Conservation (phyloP, 2,797 vertebrate genomes). For the Acanthurus leucopareius region DNA sequence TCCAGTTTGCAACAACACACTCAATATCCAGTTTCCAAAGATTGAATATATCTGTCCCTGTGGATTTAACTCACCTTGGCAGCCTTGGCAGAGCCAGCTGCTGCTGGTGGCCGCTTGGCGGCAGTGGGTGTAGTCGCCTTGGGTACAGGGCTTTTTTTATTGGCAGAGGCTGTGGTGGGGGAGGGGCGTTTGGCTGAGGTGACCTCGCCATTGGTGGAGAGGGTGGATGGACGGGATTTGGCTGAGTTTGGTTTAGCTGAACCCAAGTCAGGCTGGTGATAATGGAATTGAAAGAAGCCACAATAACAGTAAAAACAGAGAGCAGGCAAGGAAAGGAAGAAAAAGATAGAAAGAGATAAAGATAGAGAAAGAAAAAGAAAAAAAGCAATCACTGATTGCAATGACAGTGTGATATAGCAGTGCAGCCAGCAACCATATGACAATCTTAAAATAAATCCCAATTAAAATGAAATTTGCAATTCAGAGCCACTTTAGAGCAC, state of each 20-base stretch:
- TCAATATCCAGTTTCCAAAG: neutral
- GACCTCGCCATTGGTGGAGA: constrained; percentile 83
- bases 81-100: constrained; percentile 80
- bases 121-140: constrained; percentile 83
- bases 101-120: constrained; percentile 86
- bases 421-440: constrained; percentile 38
- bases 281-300: constrained; percentile 64
- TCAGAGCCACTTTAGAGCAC: constrained; percentile 14
- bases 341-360: constrained; percentile 7
- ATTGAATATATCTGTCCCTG: neutral
- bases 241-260: constrained; percentile 88
- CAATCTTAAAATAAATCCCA: constrained; percentile 42
- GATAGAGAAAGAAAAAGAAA: constrained; percentile 20
- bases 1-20: too few relatives aligned
- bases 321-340: neutral
- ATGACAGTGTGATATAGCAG: constrained; percentile 62
- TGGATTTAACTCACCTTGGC: constrained; percentile 88
- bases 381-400: constrained; percentile 56
- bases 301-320: constrained; percentile 38
- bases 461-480: constrained; percentile 23
- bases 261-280: constrained; percentile 87
- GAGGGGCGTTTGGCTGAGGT: constrained; percentile 87
- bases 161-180: constrained; percentile 81
- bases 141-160: constrained; percentile 89
- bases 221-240: constrained; percentile 86